Base-by-base conservation (phyloP, 2,888 invertebrate species). In the Pyralis farinalis region DNA sequence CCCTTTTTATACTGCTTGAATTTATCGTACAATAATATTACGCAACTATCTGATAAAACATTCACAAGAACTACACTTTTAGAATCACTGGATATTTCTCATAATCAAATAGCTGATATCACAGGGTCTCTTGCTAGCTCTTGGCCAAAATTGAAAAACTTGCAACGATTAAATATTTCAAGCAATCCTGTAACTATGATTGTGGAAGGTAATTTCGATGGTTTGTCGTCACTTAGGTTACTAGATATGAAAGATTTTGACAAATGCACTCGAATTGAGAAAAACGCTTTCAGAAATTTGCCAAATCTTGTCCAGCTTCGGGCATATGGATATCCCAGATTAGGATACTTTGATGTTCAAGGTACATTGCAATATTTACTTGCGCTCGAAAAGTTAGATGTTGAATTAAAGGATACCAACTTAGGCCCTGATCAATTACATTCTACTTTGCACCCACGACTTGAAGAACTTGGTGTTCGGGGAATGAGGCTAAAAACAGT, bases 291-390 rank as follows among this genome's bases (percentile, higher is more conserved):
- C 54, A 93, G 92, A 58, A 78, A 92, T 7, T 72, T 97, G 4
- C 90, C 92, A 0, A 95, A 95, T 71, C 75, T 97, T 38, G 90
- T 92, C 0, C 89, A 91, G 39, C 68, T 97, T 6, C 90, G 93
- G 48, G 93, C 96, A 0, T 94, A 93, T 62, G 93, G 94, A 35
- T 94, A 94, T 64, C 96, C 96, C 0, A 91, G 94, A 55, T 69
- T 97, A 12, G 96, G 96, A 0, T 96, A 96, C 63, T 90, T 96
- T 47, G 97, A 97, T 73, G 91, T 96, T n/a, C 94, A 95, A 61
- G 96, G 96, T 0, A 91, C 97, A 21, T 78, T 97, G n/a, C 93
- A 94, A 53, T 90, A 93, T 50, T 81, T 97, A 58, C 91, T 93
- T 1, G 93, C 94, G 0, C 76, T 97, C 30, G 94, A 96, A 74